These are phyloP conservation scores for Tyrannus savana DNA, from an alignment of 2,113 vertebrate genomes.

Conservation along the genomic window DNA sequence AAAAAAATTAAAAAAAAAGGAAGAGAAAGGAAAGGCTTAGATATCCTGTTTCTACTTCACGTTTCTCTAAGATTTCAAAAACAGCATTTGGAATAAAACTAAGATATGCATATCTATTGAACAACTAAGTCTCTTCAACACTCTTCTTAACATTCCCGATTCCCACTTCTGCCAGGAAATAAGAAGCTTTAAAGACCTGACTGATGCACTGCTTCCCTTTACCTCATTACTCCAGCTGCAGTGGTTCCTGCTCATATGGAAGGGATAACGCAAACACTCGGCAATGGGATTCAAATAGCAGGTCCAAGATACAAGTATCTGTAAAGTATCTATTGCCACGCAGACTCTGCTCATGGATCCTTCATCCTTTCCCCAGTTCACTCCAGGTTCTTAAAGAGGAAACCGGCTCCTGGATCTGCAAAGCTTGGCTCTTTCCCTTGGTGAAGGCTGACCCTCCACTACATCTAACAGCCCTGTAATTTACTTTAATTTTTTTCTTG, in stretches of 20 bases:
- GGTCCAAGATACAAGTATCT: background rate
- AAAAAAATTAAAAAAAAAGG: background rate
- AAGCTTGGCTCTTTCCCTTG: background rate
- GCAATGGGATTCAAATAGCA: background rate
- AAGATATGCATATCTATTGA: background rate
- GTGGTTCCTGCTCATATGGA: background rate
- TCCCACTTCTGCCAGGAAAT: background rate
- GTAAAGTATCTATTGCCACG: background rate
- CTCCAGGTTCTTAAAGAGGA: background rate
- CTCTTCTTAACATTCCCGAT: rapidly evolving
- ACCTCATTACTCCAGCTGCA: background rate
- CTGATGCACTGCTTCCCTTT: background rate
- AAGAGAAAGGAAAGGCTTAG: background rate
- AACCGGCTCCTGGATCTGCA: background rate
- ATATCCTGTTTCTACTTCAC: background rate
- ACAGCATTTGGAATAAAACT: background rate
- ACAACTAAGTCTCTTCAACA: background rate
- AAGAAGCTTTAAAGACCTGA: background rate
- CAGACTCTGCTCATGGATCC: background rate
- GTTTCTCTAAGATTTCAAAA: background rate
- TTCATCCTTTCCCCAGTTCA: background rate
- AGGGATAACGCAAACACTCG: background rate
- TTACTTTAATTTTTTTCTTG: background rate
- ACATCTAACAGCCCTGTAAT: background rate
- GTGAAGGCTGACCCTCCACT: background rate